These are phyloP conservation scores for Mixornis gularis DNA, from an alignment of 2,113 vertebrate genomes.

Conservation along the genomic window DNA sequence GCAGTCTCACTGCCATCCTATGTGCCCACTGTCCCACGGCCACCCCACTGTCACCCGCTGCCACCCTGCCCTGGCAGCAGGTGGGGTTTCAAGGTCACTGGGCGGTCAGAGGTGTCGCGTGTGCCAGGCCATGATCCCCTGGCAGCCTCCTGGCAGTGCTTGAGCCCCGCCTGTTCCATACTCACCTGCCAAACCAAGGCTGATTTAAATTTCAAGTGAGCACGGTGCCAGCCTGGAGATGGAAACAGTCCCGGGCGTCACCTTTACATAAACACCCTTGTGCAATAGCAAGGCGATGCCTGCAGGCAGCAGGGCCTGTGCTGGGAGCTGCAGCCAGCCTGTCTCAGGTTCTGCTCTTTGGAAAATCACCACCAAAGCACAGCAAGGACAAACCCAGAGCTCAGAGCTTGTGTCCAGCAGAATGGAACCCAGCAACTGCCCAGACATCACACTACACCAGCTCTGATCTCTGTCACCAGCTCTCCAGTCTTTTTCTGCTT, in stretches of 20 bases:
- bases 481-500: not conserved
- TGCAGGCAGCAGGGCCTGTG: fast-evolving
- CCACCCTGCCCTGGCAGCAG: fast-evolving
- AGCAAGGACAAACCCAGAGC: not conserved
- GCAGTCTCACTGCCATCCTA: not conserved
- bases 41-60: not conserved
- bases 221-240: not conserved
- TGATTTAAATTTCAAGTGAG: not conserved
- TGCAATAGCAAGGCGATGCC: not conserved
- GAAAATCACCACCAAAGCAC: not conserved
- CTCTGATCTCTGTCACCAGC: not conserved
- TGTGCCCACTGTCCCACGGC: not conserved
- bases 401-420: not conserved
- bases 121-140: not conserved
- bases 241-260: not conserved
- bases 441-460: fast-evolving
- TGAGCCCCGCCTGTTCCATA: fast-evolving
- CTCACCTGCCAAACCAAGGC: not conserved
- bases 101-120: not conserved
- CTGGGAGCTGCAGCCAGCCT: not conserved
- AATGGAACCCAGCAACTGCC: not conserved
- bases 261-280: not conserved
- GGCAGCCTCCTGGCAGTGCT: not conserved
- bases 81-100: fast-evolving
- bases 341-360: not conserved